Evolutionary conservation across 2,113 vertebrate species (phyloP).

Genomic region (Platysternon megacephalum): DNA sequence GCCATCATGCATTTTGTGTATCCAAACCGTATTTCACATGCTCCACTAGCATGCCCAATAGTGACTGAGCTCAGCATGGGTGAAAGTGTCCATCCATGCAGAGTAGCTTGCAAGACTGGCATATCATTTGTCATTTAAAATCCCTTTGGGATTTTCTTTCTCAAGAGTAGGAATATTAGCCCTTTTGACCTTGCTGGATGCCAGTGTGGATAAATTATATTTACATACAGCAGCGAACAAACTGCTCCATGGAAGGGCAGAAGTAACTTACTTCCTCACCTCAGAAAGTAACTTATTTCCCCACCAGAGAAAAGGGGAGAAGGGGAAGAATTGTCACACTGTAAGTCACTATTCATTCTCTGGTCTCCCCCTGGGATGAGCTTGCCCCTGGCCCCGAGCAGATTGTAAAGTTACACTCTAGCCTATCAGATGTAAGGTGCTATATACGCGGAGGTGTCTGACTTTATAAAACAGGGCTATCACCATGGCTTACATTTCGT

Average conservation of each 20-base stretch:
- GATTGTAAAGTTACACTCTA: neutral
- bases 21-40: constrained; percentile 9
- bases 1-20: neutral
- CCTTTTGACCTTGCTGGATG: neutral
- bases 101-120: neutral
- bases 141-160: neutral
- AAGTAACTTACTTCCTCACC: neutral
- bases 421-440: neutral
- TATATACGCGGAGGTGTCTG: neutral
- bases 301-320: neutral
- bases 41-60: neutral
- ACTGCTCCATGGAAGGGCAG: neutral
- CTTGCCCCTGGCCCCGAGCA: neutral
- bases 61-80: neutral
- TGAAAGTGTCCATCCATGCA: neutral
- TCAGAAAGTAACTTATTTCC: neutral
- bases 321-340: neutral
- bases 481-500: constrained; percentile 45
- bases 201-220: neutral
- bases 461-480: constrained; percentile 19
- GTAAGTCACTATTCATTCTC: neutral
- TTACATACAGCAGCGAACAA: neutral
- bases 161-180: neutral
- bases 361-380: neutral
- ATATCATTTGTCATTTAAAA: neutral